These are phyloP conservation scores for Monopis laevigella DNA, from an alignment of 2,888 invertebrate genomes.

Conservation along the genomic window DNA sequence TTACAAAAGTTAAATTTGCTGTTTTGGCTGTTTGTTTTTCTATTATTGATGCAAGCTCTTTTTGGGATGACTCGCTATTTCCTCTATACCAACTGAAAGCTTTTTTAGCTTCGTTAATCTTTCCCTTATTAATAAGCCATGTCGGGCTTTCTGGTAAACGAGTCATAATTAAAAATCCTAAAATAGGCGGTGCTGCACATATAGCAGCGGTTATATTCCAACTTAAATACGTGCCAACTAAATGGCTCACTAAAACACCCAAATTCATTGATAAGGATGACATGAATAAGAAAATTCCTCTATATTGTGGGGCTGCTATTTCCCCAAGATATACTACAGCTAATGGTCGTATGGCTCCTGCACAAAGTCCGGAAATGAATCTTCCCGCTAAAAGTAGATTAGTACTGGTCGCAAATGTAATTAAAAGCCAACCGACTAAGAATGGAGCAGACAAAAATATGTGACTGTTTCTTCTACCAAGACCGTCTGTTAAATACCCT, in stretches of 20 bases:
- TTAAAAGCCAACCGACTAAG: constrained; percentile 30
- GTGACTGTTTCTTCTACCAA: constrained; percentile 32
- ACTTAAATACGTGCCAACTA: constrained; percentile 26
- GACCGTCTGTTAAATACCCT: constrained; percentile 30
- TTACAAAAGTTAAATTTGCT: constrained; percentile 17
- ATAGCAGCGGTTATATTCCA: constrained; percentile 30
- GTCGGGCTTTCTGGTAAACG: constrained; percentile 37
- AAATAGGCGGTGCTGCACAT: constrained; percentile 26
- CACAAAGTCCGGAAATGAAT: constrained; percentile 29
- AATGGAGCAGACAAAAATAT: constrained; percentile 28
- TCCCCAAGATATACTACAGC: constrained; percentile 35
- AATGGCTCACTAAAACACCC: constrained; percentile 31
- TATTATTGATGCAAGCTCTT: constrained; percentile 28
- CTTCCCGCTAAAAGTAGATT: constrained; percentile 28
- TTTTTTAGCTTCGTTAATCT: constrained; percentile 26
- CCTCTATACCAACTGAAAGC: constrained; percentile 33
- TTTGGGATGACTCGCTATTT: constrained; percentile 24
- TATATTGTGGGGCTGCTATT: constrained; percentile 33
- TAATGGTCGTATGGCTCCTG: constrained; percentile 30
- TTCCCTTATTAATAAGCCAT: constrained; percentile 36
- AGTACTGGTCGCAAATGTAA: constrained; percentile 27
- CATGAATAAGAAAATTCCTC: constrained; percentile 27
- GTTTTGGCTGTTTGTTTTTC: constrained; percentile 24
- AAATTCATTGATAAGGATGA: constrained; percentile 26
- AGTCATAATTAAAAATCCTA: constrained; percentile 25